Base-by-base conservation (phyloP, 1,140 invertebrate genomes). In the Brachionus koreanus region DNA sequence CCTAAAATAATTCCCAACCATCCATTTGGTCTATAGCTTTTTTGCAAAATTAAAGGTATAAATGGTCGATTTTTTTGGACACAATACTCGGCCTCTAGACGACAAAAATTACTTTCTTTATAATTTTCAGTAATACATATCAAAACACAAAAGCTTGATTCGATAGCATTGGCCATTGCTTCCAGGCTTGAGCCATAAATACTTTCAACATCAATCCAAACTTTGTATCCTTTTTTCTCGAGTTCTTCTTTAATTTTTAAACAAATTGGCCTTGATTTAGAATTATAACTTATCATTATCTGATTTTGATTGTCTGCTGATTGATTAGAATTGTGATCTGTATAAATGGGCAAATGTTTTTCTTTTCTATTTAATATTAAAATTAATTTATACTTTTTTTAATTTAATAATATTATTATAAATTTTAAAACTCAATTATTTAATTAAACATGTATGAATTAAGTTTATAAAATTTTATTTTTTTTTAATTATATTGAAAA, bases 161-260 rank as follows among this genome's bases (percentile, higher is more conserved):
- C 88, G 13, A 88, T 86, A 10, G 87, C 88, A 35, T 86, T 83
- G 0, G 88, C 87, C 88, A 88, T 88, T 39, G 87, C 85, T 77
- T 88, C 86, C 16, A 88, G 65, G 13, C 86, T 88, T 6, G 86
- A 83, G 39, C 52, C 65, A 79, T 79, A 83, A 83, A 85, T 85
- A 33, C 83, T 65, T n/a, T 85, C 84, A 6, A 85, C 83, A 74
- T 85, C 84, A 39, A 85, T 83, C 84, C 84, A 85, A 13, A 84
- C 82, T 43, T 75, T 75, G 39, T 46, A 75, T 23, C 72, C 72
- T 5, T 46, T 43, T 52, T 52, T 43, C 16, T 75, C 72, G 0
- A 75, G 72, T 52, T 23, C 72, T 19, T 43, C 6, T 52, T 75
- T 75, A 29, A 75, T 75, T 13, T 12, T 52, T 29, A 75, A 33